Conservation (phyloP, 1,140 invertebrate species). For the Cotesia typhae region DNA sequence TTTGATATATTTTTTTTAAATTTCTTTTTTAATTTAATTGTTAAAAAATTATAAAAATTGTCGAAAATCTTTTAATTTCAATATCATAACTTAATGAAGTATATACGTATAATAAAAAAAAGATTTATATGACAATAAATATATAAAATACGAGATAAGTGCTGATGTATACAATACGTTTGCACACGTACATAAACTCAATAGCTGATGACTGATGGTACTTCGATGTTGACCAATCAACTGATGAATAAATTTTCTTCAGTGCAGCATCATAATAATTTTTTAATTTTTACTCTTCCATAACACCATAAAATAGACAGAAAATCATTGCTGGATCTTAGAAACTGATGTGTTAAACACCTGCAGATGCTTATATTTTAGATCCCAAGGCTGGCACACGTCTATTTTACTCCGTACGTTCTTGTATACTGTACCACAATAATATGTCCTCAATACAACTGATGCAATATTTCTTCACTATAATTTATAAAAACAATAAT, state of each 20-base stretch:
- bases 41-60: too few species aligned
- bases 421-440: background rate
- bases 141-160: too few species aligned
- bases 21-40: too few species aligned
- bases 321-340: conserved; percentile 24
- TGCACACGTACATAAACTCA: too few species aligned
- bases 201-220: too few species aligned
- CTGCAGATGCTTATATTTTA: conserved; percentile 30
- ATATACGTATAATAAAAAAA: too few species aligned
- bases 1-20: too few species aligned
- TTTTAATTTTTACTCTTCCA: background rate
- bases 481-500: background rate
- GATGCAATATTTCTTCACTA: background rate
- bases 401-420: conserved; percentile 14
- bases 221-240: background rate
- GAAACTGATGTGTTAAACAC: conserved; percentile 10
- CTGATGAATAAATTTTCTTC: background rate
- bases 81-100: too few species aligned
- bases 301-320: background rate
- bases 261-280: background rate
- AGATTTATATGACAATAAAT: too few species aligned
- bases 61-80: too few species aligned
- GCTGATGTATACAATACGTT: too few species aligned
- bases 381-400: conserved; percentile 14
- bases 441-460: background rate